phyloP scores from a whole-genome alignment of 2,888 invertebrate species.

The Pogonocherus hispidulus region DNA sequence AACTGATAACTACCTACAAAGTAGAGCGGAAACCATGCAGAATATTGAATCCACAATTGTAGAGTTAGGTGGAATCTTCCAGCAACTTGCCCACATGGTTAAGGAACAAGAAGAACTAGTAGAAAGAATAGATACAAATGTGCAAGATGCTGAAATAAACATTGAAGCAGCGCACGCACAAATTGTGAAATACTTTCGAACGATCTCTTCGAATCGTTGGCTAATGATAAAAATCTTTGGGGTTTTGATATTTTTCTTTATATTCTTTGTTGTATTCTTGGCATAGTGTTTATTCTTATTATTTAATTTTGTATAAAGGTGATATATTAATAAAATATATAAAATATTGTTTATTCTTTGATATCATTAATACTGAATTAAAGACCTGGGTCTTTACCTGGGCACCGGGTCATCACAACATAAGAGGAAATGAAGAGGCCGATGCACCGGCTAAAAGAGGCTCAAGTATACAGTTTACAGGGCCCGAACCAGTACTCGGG shows the following conservation, averaged over 20 bases:
- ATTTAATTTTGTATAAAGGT: conserved; percentile 33
- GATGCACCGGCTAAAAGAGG: too few relatives aligned
- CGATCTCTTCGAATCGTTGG: conserved; percentile 97
- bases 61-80: conserved; percentile 98
- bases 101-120: conserved; percentile 99
- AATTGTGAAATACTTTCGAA: conserved; percentile 97
- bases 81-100: conserved; percentile 96
- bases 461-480: too few relatives aligned
- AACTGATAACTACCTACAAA: conserved; percentile 90
- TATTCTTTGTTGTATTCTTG: conserved; percentile 98
- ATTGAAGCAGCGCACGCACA: conserved; percentile 98
- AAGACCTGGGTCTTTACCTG: too few relatives aligned
- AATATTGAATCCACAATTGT: conserved; percentile 99
- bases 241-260: conserved; percentile 98
- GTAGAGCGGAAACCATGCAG: conserved; percentile 98
- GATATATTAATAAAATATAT: conserved; percentile 19
- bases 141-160: conserved; percentile 95
- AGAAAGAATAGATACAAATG: conserved; percentile 96
- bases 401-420: too few relatives aligned
- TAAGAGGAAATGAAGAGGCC: too few relatives aligned
- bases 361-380: too few relatives aligned
- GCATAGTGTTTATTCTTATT: conserved; percentile 69
- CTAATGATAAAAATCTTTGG: conserved; percentile 99
- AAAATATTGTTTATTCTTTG: not conserved
- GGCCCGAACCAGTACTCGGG: too few relatives aligned